Evolutionary conservation across 2,888 invertebrate genomes (phyloP).

Genomic region (Synanthedon formicaeformis): DNA sequence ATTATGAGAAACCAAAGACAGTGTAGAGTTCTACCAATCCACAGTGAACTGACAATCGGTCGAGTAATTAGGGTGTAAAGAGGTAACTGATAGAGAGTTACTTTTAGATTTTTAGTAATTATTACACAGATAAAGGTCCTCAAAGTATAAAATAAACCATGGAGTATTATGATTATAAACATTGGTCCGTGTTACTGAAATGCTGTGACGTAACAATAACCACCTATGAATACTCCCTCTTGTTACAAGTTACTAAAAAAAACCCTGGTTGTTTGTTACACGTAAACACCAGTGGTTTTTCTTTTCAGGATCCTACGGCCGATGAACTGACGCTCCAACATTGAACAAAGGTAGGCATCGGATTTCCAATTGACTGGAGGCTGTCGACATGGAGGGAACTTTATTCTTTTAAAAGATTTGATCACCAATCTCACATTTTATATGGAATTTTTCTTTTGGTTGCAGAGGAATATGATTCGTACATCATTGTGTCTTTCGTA

Average conservation of each 20-base stretch:
- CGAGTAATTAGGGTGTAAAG: too few relatives aligned
- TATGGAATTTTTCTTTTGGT: slow-evolving; percentile 67
- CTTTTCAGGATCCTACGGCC: slow-evolving; percentile 77
- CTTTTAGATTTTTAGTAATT: too few relatives aligned
- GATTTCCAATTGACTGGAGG: slow-evolving; percentile 34
- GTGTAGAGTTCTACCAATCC: too few relatives aligned
- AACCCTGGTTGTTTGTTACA: slow-evolving; percentile 74
- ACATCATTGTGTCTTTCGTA: slow-evolving; percentile 99
- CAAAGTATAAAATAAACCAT: background rate
- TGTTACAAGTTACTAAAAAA: slow-evolving; percentile 69
- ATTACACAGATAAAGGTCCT: too few relatives aligned
- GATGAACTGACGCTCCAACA: slow-evolving; percentile 51
- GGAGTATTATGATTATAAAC: slow-evolving; percentile 62
- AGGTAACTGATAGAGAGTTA: too few relatives aligned
- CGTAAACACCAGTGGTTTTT: slow-evolving; percentile 94
- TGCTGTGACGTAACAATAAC: slow-evolving; percentile 59
- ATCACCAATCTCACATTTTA: slow-evolving; percentile 16
- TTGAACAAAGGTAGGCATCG: slow-evolving; percentile 55
- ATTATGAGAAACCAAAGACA: too few relatives aligned
- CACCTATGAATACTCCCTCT: slow-evolving; percentile 64
- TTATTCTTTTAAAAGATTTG: slow-evolving; percentile 8
- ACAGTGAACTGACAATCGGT: too few relatives aligned
- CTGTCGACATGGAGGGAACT: slow-evolving; percentile 28
- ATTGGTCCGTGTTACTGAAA: slow-evolving; percentile 68
- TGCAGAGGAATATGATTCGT: slow-evolving; percentile 98